phyloP scores from a whole-genome alignment of 2,888 invertebrate genomes.

The Seladonia tumulorum region DNA sequence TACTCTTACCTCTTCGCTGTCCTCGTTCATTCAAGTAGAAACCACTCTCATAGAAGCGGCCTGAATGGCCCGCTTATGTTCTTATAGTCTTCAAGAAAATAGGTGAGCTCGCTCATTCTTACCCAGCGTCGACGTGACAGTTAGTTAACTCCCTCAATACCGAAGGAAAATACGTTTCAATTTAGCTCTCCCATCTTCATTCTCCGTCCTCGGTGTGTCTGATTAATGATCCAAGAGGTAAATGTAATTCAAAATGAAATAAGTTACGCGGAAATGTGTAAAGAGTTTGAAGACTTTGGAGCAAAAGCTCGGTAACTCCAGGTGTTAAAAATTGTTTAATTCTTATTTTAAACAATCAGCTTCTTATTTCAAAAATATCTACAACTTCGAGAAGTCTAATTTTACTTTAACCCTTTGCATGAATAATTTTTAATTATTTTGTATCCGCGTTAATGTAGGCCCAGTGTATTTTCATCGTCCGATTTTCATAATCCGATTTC shows the following conservation, averaged over 20 bases:
- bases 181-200: neutral
- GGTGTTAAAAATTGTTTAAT: neutral
- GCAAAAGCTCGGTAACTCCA: neutral
- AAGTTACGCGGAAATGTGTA: neutral
- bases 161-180: neutral
- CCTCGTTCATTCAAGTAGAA: slow-evolving; percentile 32
- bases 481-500: neutral
- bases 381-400: neutral
- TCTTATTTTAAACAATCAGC: neutral
- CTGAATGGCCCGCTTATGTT: slow-evolving; percentile 2
- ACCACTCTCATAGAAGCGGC: slow-evolving; percentile 22
- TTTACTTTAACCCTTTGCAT: neutral
- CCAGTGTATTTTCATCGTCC: neutral
- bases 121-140: neutral
- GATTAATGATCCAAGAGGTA: neutral
- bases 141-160: neutral
- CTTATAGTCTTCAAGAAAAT: neutral
- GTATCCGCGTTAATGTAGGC: neutral
- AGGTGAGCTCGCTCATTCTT: neutral
- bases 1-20: slow-evolving; percentile 36
- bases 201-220: neutral
- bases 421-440: neutral
- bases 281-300: neutral
- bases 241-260: neutral
- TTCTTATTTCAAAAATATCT: neutral